Percentiles rank a stretch among this genome's conserved stretches.
These are phyloP conservation scores for Cybosia mesomella DNA, from an alignment of 2,888 invertebrate species.

Conservation along the genomic window DNA sequence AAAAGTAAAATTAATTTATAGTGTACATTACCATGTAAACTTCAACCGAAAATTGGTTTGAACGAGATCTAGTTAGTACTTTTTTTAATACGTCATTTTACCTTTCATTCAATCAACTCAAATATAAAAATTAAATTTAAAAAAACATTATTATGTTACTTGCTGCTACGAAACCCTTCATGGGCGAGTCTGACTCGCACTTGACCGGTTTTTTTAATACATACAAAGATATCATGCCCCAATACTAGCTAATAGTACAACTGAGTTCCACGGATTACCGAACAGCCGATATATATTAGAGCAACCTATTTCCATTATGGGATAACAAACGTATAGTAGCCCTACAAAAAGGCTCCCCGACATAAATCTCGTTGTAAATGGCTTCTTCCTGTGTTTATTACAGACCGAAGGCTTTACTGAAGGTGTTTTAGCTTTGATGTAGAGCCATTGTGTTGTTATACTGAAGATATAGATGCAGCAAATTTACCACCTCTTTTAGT, in stretches of 20 bases:
- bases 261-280: slow-evolving; percentile 17
- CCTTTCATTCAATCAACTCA: too few species aligned
- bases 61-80: too few species aligned
- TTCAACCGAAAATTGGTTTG: too few species aligned
- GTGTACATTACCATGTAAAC: too few species aligned
- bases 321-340: slow-evolving; percentile 32
- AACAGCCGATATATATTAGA: slow-evolving; percentile 23
- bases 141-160: too few species aligned
- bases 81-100: too few species aligned
- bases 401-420: slow-evolving; percentile 13
- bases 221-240: neutral
- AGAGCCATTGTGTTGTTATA: slow-evolving; percentile 18
- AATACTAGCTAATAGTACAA: slow-evolving; percentile 6
- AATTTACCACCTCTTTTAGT: neutral
- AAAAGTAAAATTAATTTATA: too few species aligned
- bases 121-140: too few species aligned
- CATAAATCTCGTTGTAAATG: slow-evolving; percentile 23
- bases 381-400: slow-evolving; percentile 25
- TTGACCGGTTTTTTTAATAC: too few species aligned
- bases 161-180: too few species aligned
- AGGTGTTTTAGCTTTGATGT: slow-evolving; percentile 26
- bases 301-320: slow-evolving; percentile 30
- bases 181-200: too few species aligned
- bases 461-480: slow-evolving; percentile 9
- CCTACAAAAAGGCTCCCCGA: slow-evolving; percentile 17